These are phyloP conservation scores for Columba janthina DNA, from an alignment of 2,113 vertebrate genomes.

Conservation along the genomic window DNA sequence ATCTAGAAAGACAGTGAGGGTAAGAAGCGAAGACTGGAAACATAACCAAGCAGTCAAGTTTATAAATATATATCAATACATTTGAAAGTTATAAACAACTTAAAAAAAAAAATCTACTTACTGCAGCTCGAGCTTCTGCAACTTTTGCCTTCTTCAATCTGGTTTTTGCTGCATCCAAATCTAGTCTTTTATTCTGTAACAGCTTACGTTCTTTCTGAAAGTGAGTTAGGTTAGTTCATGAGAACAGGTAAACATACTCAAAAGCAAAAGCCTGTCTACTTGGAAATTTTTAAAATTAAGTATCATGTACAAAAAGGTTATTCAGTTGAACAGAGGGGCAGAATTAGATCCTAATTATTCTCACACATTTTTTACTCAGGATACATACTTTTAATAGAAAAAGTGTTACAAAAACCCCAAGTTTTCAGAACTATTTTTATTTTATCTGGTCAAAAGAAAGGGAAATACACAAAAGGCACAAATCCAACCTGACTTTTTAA, in stretches of 20 bases:
- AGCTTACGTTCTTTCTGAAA: constrained; percentile 96
- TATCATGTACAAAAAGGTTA: neutral
- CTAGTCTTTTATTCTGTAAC: constrained; percentile 94
- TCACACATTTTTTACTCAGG: neutral
- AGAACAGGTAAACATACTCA: neutral
- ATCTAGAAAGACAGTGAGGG: neutral
- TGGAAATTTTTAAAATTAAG: neutral
- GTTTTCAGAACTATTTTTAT: neutral
- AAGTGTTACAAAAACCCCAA: neutral
- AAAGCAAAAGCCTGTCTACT: neutral
- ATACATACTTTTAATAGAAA: neutral
- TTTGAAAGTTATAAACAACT: neutral
- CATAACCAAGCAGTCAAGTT: neutral
- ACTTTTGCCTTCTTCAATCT: constrained; percentile 94
- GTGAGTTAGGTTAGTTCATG: neutral
- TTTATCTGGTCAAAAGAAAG: neutral
- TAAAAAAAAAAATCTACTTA: constrained; percentile 71
- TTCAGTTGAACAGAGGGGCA: neutral
- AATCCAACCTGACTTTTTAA: neutral
- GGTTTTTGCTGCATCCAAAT: constrained; percentile 97
- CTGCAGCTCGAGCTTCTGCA: constrained; percentile 87
- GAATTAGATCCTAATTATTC: neutral
- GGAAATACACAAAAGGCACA: neutral
- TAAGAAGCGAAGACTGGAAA: neutral
- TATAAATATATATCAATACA: neutral